Conservation (phyloP, 2,888 invertebrate genomes). For the Hartigia nigra region DNA sequence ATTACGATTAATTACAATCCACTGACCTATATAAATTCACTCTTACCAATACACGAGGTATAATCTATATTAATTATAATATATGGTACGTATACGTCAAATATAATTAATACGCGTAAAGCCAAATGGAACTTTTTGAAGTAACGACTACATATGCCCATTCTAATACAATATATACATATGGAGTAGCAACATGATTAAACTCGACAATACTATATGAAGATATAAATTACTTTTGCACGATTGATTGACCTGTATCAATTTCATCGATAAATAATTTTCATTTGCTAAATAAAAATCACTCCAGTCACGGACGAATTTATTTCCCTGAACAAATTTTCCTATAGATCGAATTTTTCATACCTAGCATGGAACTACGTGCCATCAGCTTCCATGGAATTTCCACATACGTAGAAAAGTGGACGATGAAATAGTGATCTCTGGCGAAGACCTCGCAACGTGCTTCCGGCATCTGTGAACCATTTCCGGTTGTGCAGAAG, state of each 20-base stretch:
- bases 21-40: background rate
- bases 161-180: background rate
- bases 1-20: background rate
- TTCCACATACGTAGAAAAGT: background rate
- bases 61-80: background rate
- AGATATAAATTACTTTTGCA: background rate
- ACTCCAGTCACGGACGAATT: background rate
- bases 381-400: background rate
- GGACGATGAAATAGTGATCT: background rate
- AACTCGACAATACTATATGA: background rate
- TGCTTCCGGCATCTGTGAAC: background rate
- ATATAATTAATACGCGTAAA: background rate
- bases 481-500: background rate
- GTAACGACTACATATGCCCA: background rate
- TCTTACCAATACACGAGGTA: background rate
- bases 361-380: background rate
- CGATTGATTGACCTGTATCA: background rate
- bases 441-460: background rate
- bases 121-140: background rate
- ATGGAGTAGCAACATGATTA: background rate
- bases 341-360: background rate
- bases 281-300: background rate
- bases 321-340: background rate
- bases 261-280: background rate
- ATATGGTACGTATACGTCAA: background rate